Evolutionary conservation across 2,797 vertebrate species (phyloP).

Genomic region (Rhinophrynus dorsalis): DNA sequence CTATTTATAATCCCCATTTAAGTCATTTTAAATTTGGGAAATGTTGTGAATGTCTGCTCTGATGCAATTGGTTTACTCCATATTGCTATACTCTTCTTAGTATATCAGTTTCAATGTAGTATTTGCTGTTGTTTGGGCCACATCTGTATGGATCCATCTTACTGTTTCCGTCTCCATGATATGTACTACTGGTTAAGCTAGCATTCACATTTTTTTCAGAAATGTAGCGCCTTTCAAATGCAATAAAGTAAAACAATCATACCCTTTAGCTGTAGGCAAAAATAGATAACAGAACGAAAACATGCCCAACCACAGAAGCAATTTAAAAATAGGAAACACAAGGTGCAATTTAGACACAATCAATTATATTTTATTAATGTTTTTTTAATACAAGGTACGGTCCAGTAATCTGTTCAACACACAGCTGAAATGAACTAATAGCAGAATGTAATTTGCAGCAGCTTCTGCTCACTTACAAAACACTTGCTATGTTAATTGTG

Average conservation of each 20-base stretch:
- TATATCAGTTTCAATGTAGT: too few relatives aligned
- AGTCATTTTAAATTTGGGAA: too few relatives aligned
- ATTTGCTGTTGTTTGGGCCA: too few relatives aligned
- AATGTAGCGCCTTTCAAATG: too few relatives aligned
- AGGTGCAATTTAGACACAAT: constrained; percentile 59
- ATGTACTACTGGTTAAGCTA: too few relatives aligned
- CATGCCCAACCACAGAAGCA: constrained; percentile 51
- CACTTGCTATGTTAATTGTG: constrained; percentile 72
- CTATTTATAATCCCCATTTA: too few relatives aligned
- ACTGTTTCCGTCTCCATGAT: too few relatives aligned
- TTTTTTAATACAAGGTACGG: constrained; percentile 61
- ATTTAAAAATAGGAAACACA: constrained; percentile 55
- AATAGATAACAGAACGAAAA: constrained; percentile 51
- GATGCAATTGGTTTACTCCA: too few relatives aligned
- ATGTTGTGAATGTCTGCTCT: too few relatives aligned
- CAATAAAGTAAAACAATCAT: constrained; percentile 11
- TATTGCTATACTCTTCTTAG: too few relatives aligned
- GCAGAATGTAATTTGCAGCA: constrained; percentile 66
- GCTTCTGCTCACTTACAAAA: constrained; percentile 67
- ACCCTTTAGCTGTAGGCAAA: constrained; percentile 41
- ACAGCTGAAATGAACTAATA: constrained; percentile 65
- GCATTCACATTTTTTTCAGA: too few relatives aligned
- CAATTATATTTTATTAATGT: constrained; percentile 68
- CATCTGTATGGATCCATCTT: too few relatives aligned
- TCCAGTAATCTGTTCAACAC: constrained; percentile 59